These are phyloP conservation scores for Drymonia ruficornis DNA, from an alignment of 2,888 invertebrate genomes.

Conservation along the genomic window DNA sequence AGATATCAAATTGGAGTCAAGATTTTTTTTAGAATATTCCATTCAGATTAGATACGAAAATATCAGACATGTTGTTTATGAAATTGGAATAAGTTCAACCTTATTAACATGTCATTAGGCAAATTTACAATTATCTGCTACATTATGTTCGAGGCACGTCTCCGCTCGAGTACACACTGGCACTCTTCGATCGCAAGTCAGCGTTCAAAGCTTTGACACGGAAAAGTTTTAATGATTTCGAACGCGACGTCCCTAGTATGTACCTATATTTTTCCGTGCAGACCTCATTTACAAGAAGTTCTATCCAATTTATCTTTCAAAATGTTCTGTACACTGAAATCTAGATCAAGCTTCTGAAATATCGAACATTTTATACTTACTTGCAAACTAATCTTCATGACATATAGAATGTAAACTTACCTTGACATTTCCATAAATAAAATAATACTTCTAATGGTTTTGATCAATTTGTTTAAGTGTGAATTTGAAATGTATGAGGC, in stretches of 20 bases:
- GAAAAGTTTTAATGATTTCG: slow-evolving; percentile 64
- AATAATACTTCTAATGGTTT: too few relatives aligned
- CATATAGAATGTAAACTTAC: too few relatives aligned
- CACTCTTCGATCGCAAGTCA: slow-evolving; percentile 34
- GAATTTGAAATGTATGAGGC: neutral
- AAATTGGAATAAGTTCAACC: neutral
- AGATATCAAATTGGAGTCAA: slow-evolving; percentile 1
- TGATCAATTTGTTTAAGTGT: too few relatives aligned
- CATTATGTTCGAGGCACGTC: slow-evolving; percentile 24
- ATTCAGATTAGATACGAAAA: neutral
- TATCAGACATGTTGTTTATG: neutral
- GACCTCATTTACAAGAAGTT: slow-evolving; percentile 25
- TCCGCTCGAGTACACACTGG: slow-evolving; percentile 32
- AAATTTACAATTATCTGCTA: slow-evolving; percentile 3
- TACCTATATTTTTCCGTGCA: slow-evolving; percentile 31
- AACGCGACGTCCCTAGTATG: slow-evolving; percentile 29
- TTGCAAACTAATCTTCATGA: too few relatives aligned
- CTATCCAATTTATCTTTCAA: slow-evolving; percentile 18
- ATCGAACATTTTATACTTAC: too few relatives aligned
- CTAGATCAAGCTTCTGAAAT: neutral
- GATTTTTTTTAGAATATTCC: slow-evolving; percentile 2
- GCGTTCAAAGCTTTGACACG: slow-evolving; percentile 44
- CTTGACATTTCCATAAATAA: too few relatives aligned
- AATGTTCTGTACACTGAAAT: neutral
- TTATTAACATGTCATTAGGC: neutral